Conservation (phyloP, 2,797 vertebrate genomes). For the Nannoperca obscura region DNA sequence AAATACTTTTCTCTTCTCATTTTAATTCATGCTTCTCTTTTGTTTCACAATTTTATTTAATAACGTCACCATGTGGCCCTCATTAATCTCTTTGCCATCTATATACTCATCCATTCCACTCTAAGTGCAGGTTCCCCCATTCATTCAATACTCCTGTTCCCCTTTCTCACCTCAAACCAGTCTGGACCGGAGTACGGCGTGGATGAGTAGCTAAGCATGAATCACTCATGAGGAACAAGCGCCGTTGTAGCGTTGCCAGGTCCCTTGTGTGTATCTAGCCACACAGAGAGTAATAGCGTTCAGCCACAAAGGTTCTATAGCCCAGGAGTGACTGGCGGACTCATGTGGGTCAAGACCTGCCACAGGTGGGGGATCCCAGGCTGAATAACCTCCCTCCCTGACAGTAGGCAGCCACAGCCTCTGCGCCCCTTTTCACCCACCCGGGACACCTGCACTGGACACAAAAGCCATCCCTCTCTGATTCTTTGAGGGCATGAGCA, state of each 20-base stretch:
- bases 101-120: slow-evolving; percentile 15
- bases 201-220: slow-evolving; percentile 60
- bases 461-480: slow-evolving; percentile 82
- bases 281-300: slow-evolving; percentile 67
- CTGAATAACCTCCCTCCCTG: slow-evolving; percentile 73
- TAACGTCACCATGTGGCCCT: neutral
- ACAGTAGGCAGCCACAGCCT: slow-evolving; percentile 68
- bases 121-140: slow-evolving; percentile 23
- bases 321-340: slow-evolving; percentile 77
- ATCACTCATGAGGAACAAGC: slow-evolving; percentile 67
- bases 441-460: slow-evolving; percentile 86
- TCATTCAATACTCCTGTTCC: slow-evolving; percentile 45
- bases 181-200: slow-evolving; percentile 59
- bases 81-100: slow-evolving; percentile 14
- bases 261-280: slow-evolving; percentile 68
- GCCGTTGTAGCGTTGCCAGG: slow-evolving; percentile 53
- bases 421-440: slow-evolving; percentile 76
- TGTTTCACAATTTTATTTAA: slow-evolving; percentile 23
- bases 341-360: slow-evolving; percentile 82
- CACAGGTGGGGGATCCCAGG: slow-evolving; percentile 82
- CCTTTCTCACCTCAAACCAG: slow-evolving; percentile 60
- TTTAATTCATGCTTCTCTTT: neutral
- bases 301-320: slow-evolving; percentile 71
- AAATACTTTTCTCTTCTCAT: neutral
- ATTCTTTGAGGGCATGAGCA: slow-evolving; percentile 71